Percentiles rank a stretch among this genome's conserved stretches.
Evolutionary conservation across 2,888 invertebrate species (phyloP).

Genomic region (Phyllotreta cruciferae): DNA sequence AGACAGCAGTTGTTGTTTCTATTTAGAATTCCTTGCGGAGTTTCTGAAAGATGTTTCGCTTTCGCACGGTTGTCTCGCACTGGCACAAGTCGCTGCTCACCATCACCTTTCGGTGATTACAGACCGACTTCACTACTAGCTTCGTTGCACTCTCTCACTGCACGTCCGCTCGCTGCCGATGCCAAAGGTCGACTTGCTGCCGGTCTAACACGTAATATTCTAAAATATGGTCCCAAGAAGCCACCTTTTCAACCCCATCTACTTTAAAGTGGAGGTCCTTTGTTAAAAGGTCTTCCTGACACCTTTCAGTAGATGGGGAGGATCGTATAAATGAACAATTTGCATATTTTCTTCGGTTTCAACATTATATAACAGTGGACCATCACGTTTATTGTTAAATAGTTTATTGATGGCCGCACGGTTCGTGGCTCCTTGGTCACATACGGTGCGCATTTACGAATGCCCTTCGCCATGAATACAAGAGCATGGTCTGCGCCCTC

Average conservation of each 20-base stretch:
- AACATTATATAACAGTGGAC: conserved; percentile 34
- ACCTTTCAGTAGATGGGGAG: conserved; percentile 39
- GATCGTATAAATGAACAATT: conserved; percentile 41
- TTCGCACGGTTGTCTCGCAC: too few species aligned
- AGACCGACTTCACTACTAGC: too few species aligned
- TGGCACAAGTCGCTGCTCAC: too few species aligned
- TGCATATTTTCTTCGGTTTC: conserved; percentile 12
- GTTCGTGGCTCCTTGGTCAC: conserved; percentile 48
- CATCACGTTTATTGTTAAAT: conserved; percentile 31
- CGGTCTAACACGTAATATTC: conserved; percentile 20
- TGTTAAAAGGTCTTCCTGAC: conserved; percentile 37
- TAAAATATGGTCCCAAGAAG: conserved; percentile 35
- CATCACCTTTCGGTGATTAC: too few species aligned
- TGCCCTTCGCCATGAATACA: conserved; percentile 44
- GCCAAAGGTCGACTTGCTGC: too few species aligned
- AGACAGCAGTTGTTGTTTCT: too few species aligned
- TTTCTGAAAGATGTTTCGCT: too few species aligned
- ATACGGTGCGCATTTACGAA: conserved; percentile 42
- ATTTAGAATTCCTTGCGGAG: too few species aligned
- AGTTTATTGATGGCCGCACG: conserved; percentile 40
- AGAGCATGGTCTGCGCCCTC: conserved; percentile 44
- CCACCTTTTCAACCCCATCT: conserved; percentile 14
- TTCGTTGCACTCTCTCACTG: too few species aligned
- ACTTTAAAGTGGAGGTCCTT: conserved; percentile 32
- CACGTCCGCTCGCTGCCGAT: too few species aligned